Conservation (phyloP, 2,797 vertebrate genomes). For the Numenius phaeopus region DNA sequence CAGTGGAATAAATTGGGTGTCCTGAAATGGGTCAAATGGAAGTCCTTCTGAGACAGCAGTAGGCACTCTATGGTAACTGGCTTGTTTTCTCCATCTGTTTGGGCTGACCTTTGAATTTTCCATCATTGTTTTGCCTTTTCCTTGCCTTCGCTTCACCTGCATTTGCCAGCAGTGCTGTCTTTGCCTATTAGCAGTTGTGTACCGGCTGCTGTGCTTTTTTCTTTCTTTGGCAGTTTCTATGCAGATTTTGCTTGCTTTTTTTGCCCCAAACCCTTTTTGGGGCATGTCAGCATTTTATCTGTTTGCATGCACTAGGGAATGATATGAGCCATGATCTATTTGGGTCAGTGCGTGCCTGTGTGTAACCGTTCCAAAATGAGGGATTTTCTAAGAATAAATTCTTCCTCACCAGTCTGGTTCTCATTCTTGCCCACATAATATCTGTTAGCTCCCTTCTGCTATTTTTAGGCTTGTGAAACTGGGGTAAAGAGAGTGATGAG, state of each 20-base stretch:
- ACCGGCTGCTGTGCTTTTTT: conserved; percentile 2
- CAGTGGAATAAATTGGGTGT: not conserved
- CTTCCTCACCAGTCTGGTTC: not conserved
- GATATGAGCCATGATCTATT: conserved; percentile 43
- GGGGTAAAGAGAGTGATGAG: not conserved
- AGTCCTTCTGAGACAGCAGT: not conserved
- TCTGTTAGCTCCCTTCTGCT: conserved; percentile 2
- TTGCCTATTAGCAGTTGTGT: conserved; percentile 13
- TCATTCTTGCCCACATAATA: conserved; percentile 27
- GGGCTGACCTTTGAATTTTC: not conserved
- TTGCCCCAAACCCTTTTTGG: conserved; percentile 29
- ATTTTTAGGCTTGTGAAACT: conserved; percentile 34
- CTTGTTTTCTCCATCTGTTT: not conserved
- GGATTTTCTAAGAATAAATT: conserved; percentile 50
- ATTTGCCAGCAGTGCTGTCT: not conserved
- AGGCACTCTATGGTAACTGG: not conserved
- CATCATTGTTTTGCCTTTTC: not conserved
- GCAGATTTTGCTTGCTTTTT: not conserved
- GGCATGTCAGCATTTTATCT: conserved; percentile 27
- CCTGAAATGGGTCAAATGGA: not conserved
- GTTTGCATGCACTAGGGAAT: not conserved
- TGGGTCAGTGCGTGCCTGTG: conserved; percentile 29
- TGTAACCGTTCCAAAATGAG: conserved; percentile 16
- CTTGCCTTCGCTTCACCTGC: not conserved
- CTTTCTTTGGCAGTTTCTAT: not conserved